Evolutionary conservation across 2,888 invertebrate species (phyloP).

Genomic region (Dusona sp.): DNA sequence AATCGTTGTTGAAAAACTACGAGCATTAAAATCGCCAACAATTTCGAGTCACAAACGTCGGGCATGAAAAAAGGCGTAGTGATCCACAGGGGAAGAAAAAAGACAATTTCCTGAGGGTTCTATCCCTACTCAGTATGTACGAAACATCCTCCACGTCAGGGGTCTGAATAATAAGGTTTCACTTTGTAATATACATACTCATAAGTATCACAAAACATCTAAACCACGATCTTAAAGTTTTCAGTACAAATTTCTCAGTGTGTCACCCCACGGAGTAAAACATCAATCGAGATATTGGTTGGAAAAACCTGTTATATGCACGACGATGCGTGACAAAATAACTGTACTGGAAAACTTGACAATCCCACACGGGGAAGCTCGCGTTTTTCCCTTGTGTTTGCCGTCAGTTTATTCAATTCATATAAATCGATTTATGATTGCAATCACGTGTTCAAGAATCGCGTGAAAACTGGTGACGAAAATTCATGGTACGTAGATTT

Average conservation of each 20-base stretch:
- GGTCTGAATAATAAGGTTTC: conserved; percentile 62
- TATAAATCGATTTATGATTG: background rate
- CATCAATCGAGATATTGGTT: conserved; percentile 70
- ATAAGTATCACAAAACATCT: background rate
- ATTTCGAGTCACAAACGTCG: background rate
- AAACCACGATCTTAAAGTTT: conserved; percentile 1
- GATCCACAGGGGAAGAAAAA: conserved; percentile 41
- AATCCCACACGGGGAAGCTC: background rate
- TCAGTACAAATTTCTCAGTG: conserved; percentile 8
- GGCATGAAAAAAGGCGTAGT: conserved; percentile 6
- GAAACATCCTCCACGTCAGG: conserved; percentile 23
- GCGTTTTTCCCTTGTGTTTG: background rate
- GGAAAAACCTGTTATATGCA: conserved; percentile 4
- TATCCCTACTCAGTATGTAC: conserved; percentile 44
- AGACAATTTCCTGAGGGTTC: conserved; percentile 16
- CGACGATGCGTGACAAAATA: background rate
- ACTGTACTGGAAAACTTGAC: conserved; percentile 11
- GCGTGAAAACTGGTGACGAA: background rate
- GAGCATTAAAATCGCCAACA: background rate
- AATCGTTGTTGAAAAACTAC: conserved; percentile 4
- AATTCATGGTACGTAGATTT: background rate
- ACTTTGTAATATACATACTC: conserved; percentile 31
- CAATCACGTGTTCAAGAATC: background rate
- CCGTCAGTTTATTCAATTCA: background rate
- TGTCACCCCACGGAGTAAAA: conserved; percentile 46